Base-by-base conservation (phyloP, 2,888 invertebrate genomes). In the Leptinotarsa haldemani region DNA sequence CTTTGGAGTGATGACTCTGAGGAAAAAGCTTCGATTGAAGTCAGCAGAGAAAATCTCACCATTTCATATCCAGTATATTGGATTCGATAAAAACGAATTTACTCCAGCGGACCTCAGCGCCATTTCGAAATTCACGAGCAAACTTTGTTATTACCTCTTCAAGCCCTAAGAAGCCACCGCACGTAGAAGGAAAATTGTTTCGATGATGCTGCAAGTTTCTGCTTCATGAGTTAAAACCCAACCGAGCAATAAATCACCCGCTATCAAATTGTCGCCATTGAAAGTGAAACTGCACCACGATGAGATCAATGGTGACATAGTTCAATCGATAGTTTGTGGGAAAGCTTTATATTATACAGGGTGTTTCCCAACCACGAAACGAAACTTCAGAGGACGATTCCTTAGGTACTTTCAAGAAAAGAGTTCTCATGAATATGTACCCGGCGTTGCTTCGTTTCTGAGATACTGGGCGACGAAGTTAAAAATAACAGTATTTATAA, bases 101-200 rank as follows among this genome's bases (percentile, higher is more conserved):
- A 52, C 18, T 52, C 18, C 52, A 18, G 18, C 18, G 52, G 25
- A 47, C 50, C 15, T n/a, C 25, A 15, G 22, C 50, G 15, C 13
- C 50, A 22, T 66, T 15, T 25, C 25, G 65, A 66, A 52, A 66
- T 66, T 66, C 65, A 50, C 7, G 50, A 50, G 25, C 50, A 66
- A 66, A 66, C 65, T 66, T 66, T 52, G 65, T 66, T 66, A 66
- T 66, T 66, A 66, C 65, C 65, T 25, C 65, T 50, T 66, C 25
- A 66, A 66, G 50, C 25, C 50, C 50, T 5, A 20, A 25, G 50
- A 65, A 50, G 48, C 65, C 50, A 66, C 50, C 52, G 65, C 48
- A 66, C 47, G 65, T 66, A 50, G 65, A 66, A 66, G 50, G 65
- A 66, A 66, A 66, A 66, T 66, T 66, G 65, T 66, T 66, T 47